Conservation (phyloP, 1,140 invertebrate species). For the Calephelis virginiensis region DNA sequence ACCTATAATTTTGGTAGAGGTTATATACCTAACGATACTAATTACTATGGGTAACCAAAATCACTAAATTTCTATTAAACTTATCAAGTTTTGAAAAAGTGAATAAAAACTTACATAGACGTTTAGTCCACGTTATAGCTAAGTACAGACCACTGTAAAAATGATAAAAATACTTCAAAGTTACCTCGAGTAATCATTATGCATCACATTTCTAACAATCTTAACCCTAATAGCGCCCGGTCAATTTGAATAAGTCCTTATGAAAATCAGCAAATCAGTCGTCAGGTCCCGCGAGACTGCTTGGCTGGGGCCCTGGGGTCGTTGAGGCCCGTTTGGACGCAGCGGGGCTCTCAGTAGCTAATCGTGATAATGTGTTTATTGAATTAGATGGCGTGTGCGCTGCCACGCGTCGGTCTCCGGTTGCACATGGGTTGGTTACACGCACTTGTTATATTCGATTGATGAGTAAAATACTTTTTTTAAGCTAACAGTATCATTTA, state of each 20-base stretch:
- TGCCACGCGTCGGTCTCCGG: constrained; percentile 39
- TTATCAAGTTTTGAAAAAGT: too few relatives aligned
- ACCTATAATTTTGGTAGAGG: too few relatives aligned
- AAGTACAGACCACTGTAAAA: too few relatives aligned
- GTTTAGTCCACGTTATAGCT: too few relatives aligned
- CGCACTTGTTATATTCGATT: constrained; percentile 23
- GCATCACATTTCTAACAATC: constrained; percentile 10
- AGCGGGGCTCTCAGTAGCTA: constrained; percentile 60
- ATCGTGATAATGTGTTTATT: constrained; percentile 78
- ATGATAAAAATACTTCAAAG: background rate
- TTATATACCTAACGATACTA: too few relatives aligned
- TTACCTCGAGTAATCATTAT: background rate
- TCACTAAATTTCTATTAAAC: too few relatives aligned
- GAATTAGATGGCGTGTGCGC: constrained; percentile 72
- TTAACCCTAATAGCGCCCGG: constrained; percentile 33
- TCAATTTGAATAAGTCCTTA: constrained; percentile 56
- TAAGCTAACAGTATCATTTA: background rate
- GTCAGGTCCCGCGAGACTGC: constrained; percentile 45
- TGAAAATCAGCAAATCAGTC: constrained; percentile 57
- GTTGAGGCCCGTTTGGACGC: constrained; percentile 41
- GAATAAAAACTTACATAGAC: too few relatives aligned
- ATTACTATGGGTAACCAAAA: too few relatives aligned
- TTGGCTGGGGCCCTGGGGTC: constrained; percentile 47
- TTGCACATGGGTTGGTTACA: constrained; percentile 41
- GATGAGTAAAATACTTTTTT: constrained; percentile 17